Base-by-base conservation (phyloP, 2,797 vertebrate genomes). In the Botia kubotai region DNA sequence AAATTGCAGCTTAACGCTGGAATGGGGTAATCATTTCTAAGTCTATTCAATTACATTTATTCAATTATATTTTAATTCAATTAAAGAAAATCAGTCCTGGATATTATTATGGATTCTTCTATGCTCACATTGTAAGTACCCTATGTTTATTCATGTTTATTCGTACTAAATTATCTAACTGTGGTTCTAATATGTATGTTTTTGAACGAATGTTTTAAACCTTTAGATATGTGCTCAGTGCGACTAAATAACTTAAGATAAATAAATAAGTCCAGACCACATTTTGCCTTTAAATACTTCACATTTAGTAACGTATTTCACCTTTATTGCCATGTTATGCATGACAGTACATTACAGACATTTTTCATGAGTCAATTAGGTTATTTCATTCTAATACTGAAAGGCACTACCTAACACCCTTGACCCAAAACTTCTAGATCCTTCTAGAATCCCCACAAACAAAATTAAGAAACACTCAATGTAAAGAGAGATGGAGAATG, bases 351-450 rank as follows among this genome's bases (percentile, higher is more conserved):
- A 63, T 63, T 72, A 77, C 65, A 79, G 53, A 82, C 10, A 17
- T 43, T 33, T 36, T 66, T 33, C 74, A 66, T 6, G 12, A 68
- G 19, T 69, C 52, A 48, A 4, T 21, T 76, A 90, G 88, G 17
- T n/a, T 1, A 16, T 21, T 62, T 65, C 4, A 83, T 75, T 91
- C 86, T 91, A 93, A 93, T 92, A 93, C 92, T 93, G 92, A 89
- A 94, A 94, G 92, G 93, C 93, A 94, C 92, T 91, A 88, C 89
- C 92, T 93, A 92, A 88, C 80, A 78, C 86, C 85, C 84, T 71
- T 66, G 76, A 87, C 8, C 19, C 36, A 90, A 68, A 13, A 43
- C 89, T 87, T 26, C 23, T 26, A 26, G 23, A 26, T 84, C 91
- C 87, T 84, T 83, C 85, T 87, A 82, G 81, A 83, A 83, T 87